Conservation (phyloP, 2,113 vertebrate genomes). For the Colossoma macropomum region DNA sequence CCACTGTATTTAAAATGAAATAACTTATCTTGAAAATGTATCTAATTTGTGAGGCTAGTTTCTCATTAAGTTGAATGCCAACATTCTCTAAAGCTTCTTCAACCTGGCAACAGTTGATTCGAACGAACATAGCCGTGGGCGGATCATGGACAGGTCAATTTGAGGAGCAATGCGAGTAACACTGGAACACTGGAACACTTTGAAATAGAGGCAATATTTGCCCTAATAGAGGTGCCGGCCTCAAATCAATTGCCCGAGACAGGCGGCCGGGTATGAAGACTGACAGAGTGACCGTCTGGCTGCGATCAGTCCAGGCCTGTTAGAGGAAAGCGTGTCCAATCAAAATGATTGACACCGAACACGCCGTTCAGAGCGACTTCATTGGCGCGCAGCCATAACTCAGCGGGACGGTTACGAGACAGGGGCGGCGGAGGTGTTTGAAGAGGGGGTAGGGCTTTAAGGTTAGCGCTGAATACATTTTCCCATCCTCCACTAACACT, state of each 20-base stretch:
- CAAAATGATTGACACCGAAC: conserved; percentile 40
- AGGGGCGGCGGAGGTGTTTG: neutral
- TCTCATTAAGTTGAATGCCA: too few relatives aligned
- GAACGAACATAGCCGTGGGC: too few relatives aligned
- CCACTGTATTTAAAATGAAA: too few relatives aligned
- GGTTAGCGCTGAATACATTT: conserved; percentile 10
- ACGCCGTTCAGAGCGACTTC: conserved; percentile 23
- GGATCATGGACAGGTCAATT: neutral
- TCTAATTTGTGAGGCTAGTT: too few relatives aligned
- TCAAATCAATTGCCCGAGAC: conserved; percentile 27
- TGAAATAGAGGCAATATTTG: conserved; percentile 23
- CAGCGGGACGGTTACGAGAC: neutral
- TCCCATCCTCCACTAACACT: neutral
- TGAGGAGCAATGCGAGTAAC: neutral
- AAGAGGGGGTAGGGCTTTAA: conserved; percentile 21
- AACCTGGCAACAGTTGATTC: too few relatives aligned
- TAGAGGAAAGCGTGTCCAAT: conserved; percentile 37
- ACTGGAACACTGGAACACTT: neutral
- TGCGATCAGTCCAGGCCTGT: neutral
- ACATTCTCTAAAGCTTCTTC: too few relatives aligned
- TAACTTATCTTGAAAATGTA: too few relatives aligned
- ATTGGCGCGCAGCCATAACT: conserved; percentile 26
- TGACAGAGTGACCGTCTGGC: neutral
- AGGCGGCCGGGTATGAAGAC: conserved; percentile 21
- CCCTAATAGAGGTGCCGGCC: conserved; percentile 15